A percentile compares a stretch with the other conserved stretches of the same genome.
Conservation (phyloP, 2,888 invertebrate genomes). For the Drosophila birchii region DNA sequence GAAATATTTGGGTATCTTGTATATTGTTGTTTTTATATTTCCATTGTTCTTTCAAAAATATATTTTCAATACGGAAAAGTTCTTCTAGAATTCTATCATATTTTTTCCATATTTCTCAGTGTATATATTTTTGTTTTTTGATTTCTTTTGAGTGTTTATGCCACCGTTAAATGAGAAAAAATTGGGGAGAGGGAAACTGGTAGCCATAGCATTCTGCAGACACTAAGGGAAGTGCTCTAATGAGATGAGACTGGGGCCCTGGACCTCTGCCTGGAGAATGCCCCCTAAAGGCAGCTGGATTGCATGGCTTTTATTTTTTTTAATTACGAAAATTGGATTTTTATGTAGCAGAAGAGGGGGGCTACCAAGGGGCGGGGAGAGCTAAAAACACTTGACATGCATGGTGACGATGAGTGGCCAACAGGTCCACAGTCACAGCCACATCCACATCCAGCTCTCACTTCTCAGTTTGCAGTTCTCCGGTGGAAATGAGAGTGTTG, state of each 20-base stretch:
- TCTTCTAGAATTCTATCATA: neutral
- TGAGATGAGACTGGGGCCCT: constrained; percentile 65
- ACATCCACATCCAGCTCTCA: constrained; percentile 15
- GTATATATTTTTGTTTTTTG: constrained; percentile 3
- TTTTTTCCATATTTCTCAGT: neutral
- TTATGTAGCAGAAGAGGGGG: constrained; percentile 60
- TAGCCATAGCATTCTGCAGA: constrained; percentile 5
- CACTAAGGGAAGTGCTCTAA: constrained; percentile 60
- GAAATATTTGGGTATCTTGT: neutral
- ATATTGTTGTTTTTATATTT: neutral
- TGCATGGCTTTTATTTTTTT: constrained; percentile 68
- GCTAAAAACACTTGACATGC: constrained; percentile 77
- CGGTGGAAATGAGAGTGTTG: constrained; percentile 38
- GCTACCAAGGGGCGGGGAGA: neutral
- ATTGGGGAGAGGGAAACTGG: neutral
- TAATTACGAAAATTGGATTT: constrained; percentile 81
- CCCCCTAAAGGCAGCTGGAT: constrained; percentile 40
- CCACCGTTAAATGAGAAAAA: constrained; percentile 59
- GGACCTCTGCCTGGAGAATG: constrained; percentile 43
- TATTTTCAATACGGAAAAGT: neutral
- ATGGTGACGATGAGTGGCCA: constrained; percentile 61
- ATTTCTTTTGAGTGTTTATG: constrained; percentile 62
- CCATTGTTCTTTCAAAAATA: neutral
- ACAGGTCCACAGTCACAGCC: constrained; percentile 21
- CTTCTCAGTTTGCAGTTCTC: constrained; percentile 11